Evolutionary conservation across 2,888 invertebrate genomes (phyloP).

Genomic region (Parasteatoda lunata): DNA sequence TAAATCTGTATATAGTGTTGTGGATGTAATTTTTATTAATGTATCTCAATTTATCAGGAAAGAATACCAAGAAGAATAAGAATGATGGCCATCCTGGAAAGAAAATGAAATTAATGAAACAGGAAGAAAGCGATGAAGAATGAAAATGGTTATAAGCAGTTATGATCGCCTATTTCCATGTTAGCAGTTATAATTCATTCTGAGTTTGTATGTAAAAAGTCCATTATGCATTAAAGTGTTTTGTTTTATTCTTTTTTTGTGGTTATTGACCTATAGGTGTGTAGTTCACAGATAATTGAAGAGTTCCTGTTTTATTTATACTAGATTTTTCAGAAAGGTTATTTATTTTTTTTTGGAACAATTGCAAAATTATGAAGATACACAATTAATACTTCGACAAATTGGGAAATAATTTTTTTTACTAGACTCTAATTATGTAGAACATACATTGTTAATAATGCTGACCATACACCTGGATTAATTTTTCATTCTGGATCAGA

Average conservation of each 20-base stretch:
- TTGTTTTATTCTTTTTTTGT: neutral
- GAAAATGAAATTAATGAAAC: conserved; percentile 16
- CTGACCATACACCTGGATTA: too few species aligned
- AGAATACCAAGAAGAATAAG: neutral
- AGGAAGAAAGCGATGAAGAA: conserved; percentile 1
- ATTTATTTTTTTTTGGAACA: too few species aligned
- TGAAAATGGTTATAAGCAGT: conserved; percentile 3
- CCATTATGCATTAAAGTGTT: neutral
- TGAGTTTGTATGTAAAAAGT: neutral
- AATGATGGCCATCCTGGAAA: conserved; percentile 6
- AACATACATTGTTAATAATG: too few species aligned
- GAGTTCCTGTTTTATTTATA: too few species aligned
- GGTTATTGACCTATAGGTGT: neutral
- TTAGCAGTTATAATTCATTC: neutral
- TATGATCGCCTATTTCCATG: neutral
- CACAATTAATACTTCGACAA: too few species aligned
- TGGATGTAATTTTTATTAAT: neutral
- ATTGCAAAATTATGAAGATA: too few species aligned
- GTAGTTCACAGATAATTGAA: too few species aligned
- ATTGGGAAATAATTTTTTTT: too few species aligned
- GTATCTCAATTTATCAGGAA: neutral
- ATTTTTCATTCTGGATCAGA: too few species aligned
- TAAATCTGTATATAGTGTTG: neutral
- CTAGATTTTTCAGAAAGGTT: too few species aligned
- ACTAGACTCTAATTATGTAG: too few species aligned